phyloP scores from a whole-genome alignment of 2,888 invertebrate genomes.

The Pherbina coryleti region DNA sequence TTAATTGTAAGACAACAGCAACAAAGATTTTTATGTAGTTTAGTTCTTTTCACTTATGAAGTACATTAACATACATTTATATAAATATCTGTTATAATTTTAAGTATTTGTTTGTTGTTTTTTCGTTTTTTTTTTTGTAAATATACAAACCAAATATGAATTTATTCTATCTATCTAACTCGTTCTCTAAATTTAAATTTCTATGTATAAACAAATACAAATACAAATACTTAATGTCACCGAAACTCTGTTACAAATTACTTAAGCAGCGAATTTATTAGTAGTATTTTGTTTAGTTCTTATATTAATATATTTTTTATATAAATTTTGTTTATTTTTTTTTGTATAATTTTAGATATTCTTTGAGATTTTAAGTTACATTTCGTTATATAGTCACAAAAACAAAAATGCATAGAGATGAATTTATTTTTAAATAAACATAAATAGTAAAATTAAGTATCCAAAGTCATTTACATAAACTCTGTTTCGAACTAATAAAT shows the following conservation, averaged over 20 bases:
- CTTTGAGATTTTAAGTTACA: no score
- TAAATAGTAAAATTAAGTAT: no score
- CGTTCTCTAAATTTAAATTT: no score
- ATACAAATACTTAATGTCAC: neutral
- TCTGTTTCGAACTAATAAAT: no score
- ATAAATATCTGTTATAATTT: constrained; percentile 6
- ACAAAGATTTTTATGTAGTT: constrained; percentile 25
- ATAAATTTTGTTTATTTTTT: neutral
- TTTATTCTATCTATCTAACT: neutral
- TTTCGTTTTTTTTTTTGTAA: constrained; percentile 11
- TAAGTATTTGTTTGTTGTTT: neutral
- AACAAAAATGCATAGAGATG: no score
- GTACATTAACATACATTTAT: neutral
- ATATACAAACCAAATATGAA: constrained; percentile 20
- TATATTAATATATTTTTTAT: neutral
- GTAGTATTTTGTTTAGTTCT: neutral
- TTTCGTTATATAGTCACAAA: no score
- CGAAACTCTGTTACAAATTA: neutral
- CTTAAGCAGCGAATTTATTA: neutral
- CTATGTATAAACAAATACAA: neutral
- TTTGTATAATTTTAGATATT: neutral
- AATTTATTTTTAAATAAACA: no score
- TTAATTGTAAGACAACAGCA: constrained; percentile 11
- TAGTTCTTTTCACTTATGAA: constrained; percentile 15
- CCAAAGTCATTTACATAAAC: no score